Evolutionary conservation across 2,888 invertebrate species (phyloP).

Genomic region (Adelphocoris suturalis): DNA sequence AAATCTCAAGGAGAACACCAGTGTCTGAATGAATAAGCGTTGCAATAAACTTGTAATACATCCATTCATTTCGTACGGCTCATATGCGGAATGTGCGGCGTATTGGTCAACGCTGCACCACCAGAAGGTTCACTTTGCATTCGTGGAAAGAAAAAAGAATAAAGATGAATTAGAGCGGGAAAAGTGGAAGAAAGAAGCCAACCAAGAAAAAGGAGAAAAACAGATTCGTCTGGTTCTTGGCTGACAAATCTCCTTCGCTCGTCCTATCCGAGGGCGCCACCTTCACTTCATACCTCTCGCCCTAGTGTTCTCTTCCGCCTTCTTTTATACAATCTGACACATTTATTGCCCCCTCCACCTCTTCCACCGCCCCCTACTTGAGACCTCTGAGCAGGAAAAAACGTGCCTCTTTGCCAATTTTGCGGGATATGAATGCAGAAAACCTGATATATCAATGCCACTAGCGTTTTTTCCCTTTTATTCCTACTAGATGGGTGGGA

Average conservation of each 20-base stretch:
- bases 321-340: constrained; percentile 69
- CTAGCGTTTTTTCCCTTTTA: constrained; percentile 43
- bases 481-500: constrained; percentile 17
- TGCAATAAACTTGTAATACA: too few relatives aligned
- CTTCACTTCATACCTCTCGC: constrained; percentile 35
- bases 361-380: background rate
- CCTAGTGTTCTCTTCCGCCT: constrained; percentile 53
- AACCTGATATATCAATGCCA: constrained; percentile 71
- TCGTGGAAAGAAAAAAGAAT: background rate
- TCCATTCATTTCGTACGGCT: too few relatives aligned
- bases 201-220: constrained; percentile 37
- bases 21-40: too few relatives aligned
- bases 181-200: constrained; percentile 8
- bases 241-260: constrained; percentile 57
- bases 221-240: background rate
- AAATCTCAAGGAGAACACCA: too few relatives aligned
- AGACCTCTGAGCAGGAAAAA: constrained; percentile 38
- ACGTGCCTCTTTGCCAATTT: constrained; percentile 70
- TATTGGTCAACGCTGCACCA: too few relatives aligned
- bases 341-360: constrained; percentile 58
- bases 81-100: too few relatives aligned
- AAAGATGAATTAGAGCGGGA: background rate
- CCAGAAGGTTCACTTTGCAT: too few relatives aligned
- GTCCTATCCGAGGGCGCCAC: constrained; percentile 27
- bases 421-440: constrained; percentile 69